These are phyloP conservation scores for Muraenolepis orangiensis DNA, from an alignment of 2,797 vertebrate species.

Conservation along the genomic window DNA sequence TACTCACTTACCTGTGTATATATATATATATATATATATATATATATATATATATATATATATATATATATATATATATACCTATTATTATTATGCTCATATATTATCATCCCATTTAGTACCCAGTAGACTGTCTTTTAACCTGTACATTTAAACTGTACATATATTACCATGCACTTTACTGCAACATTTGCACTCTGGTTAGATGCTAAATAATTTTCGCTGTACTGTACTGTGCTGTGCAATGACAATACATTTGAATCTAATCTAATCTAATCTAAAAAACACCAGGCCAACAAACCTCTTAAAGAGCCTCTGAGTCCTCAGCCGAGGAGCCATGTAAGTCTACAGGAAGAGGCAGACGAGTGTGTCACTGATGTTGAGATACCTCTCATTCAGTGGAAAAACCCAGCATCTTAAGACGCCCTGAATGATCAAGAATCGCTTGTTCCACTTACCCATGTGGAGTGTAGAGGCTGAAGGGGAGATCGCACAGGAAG, in stretches of 20 bases:
- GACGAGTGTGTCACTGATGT: slow-evolving; percentile 26
- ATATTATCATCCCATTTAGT: no score
- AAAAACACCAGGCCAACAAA: slow-evolving; percentile 6
- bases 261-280: slow-evolving; percentile 18
- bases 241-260: neutral
- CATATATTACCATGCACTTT: no score
- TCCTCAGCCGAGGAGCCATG: slow-evolving; percentile 21
- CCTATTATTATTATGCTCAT: no score
- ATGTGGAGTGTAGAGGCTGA: slow-evolving; percentile 5
- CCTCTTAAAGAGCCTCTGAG: slow-evolving; percentile 5
- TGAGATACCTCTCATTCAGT: slow-evolving; percentile 34
- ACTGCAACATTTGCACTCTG: no score
- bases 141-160: no score
- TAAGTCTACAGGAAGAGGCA: slow-evolving; percentile 26
- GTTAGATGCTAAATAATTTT: no score
- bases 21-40: no score
- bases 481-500: slow-evolving; percentile 8
- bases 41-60: no score
- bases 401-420: slow-evolving; percentile 23
- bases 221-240: no score
- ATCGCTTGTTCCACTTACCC: slow-evolving; percentile 7
- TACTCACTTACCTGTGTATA: no score
- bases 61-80: no score
- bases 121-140: no score
- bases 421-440: slow-evolving; percentile 27